Evolutionary conservation across 2,888 invertebrate genomes (phyloP).

Genomic region (Isoperla grammatica): DNA sequence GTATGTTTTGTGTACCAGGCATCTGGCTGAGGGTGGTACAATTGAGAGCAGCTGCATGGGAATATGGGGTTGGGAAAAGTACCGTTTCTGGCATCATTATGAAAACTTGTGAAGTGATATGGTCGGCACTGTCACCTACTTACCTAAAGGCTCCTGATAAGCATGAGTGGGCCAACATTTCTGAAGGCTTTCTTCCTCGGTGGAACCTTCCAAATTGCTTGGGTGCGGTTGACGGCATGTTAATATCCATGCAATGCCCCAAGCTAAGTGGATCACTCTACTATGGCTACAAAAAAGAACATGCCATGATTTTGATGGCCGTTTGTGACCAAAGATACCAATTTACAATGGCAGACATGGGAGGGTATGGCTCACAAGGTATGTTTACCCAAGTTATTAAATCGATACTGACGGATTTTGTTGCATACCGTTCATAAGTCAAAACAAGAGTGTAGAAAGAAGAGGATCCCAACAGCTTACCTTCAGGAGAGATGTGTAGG

Average conservation of each 20-base stretch:
- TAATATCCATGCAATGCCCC: constrained; percentile 36
- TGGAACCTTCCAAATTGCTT: constrained; percentile 36
- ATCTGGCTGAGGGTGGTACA: too few relatives aligned
- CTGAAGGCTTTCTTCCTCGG: constrained; percentile 34
- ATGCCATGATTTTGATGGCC: constrained; percentile 19
- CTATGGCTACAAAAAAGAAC: constrained; percentile 37
- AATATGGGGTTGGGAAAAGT: too few relatives aligned
- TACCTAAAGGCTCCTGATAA: constrained; percentile 18
- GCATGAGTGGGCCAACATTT: constrained; percentile 36
- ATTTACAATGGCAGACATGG: constrained; percentile 11
- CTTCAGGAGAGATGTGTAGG: too few relatives aligned
- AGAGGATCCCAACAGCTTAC: too few relatives aligned
- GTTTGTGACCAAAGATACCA: constrained; percentile 14
- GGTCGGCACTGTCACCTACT: constrained; percentile 2
- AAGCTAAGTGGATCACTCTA: constrained; percentile 33
- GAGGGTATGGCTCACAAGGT: constrained; percentile 11
- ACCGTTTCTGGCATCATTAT: constrained; percentile 10
- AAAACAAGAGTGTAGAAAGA: too few relatives aligned
- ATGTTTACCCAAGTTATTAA: too few relatives aligned
- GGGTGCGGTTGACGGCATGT: constrained; percentile 38
- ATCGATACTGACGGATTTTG: too few relatives aligned
- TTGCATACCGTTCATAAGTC: too few relatives aligned
- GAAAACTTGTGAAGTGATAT: constrained; percentile 14
- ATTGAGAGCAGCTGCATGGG: too few relatives aligned
- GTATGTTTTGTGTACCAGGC: too few relatives aligned